These are phyloP conservation scores for Eudasyphora cyanicolor DNA, from an alignment of 2,888 invertebrate species.

Conservation along the genomic window DNA sequence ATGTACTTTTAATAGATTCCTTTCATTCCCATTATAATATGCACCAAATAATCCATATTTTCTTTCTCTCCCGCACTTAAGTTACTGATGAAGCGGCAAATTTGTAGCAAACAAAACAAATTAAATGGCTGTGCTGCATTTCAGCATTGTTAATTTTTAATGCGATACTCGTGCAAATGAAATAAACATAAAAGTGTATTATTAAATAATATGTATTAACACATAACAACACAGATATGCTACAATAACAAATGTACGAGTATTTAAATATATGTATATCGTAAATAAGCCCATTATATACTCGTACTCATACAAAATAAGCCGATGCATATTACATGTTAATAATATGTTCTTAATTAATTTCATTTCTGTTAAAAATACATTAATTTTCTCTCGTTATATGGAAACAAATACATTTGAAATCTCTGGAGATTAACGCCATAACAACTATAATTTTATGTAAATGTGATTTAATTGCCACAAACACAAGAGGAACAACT, in stretches of 20 bases:
- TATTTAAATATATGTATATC: too few species aligned
- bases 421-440: constrained; percentile 17
- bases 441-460: not conserved
- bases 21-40: too few species aligned
- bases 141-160: constrained; percentile 6
- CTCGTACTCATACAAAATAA: not conserved
- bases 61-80: too few species aligned
- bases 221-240: not conserved
- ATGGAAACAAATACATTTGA: not conserved
- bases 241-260: too few species aligned
- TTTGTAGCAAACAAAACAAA: constrained; percentile 37
- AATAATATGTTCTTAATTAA: constrained; percentile 37
- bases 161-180: not conserved
- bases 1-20: too few species aligned
- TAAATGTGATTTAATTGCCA: not conserved
- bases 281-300: too few species aligned
- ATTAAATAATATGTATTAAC: too few species aligned
- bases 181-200: constrained; percentile 18
- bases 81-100: constrained; percentile 12
- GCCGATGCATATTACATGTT: not conserved
- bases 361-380: constrained; percentile 1
- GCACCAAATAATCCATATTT: too few species aligned
- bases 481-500: not conserved
- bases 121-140: constrained; percentile 40
- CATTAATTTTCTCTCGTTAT: constrained; percentile 19